Percentiles rank a stretch among this genome's conserved stretches.
phyloP scores from a whole-genome alignment of 64 coral and sea anemone genomes.

The Trachythela sp. region DNA sequence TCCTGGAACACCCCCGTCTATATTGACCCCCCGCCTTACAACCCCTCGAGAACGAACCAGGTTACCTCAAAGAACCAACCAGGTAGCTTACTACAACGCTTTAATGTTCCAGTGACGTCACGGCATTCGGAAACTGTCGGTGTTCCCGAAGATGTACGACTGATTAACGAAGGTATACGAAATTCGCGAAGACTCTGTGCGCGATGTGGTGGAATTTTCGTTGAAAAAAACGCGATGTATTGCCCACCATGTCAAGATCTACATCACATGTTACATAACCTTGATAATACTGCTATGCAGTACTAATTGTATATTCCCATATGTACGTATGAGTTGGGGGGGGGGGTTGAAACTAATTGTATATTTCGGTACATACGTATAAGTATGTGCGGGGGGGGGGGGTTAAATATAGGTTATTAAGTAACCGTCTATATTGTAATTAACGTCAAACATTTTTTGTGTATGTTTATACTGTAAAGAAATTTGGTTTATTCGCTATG shows the following conservation, averaged over 20 bases:
- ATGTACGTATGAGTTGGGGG: background rate
- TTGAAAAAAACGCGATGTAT: background rate
- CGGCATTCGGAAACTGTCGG: background rate
- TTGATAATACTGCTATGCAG: background rate
- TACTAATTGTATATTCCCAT: background rate
- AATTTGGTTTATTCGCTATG: too few species aligned
- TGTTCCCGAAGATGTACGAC: constrained; percentile 10
- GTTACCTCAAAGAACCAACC: background rate
- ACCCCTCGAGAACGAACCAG: background rate
- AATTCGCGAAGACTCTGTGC: background rate
- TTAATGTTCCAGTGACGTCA: background rate
- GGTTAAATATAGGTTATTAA: background rate
- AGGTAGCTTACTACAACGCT: background rate
- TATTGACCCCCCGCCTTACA: background rate
- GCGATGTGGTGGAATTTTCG: background rate
- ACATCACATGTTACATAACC: background rate
- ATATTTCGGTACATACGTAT: background rate
- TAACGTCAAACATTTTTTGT: background rate
- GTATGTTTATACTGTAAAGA: background rate
- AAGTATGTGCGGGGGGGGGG: background rate
- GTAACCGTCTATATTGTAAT: background rate
- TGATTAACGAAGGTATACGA: background rate
- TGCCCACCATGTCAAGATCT: background rate
- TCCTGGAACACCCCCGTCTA: background rate
- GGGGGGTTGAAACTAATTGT: background rate